Evolutionary conservation across 2,113 vertebrate genomes (phyloP).

Genomic region (Apteryx owenii): DNA sequence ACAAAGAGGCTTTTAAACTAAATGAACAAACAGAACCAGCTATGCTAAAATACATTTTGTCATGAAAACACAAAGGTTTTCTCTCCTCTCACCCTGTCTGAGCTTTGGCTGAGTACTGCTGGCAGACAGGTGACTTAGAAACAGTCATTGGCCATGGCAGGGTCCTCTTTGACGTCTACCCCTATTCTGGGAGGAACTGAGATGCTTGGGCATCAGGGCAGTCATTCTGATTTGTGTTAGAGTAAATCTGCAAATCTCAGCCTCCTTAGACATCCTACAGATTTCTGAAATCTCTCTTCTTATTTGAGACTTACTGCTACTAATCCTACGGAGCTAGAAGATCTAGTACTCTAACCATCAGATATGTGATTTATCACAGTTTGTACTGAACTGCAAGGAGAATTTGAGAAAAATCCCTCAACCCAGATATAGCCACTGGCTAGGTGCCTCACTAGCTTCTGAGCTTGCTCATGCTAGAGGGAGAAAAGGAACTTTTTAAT

Average conservation of each 20-base stretch:
- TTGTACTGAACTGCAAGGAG: background rate
- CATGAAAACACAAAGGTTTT: background rate
- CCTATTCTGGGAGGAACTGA: background rate
- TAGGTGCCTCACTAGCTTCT: background rate
- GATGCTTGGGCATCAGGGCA: background rate
- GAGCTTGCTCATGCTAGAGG: background rate
- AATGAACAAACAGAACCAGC: background rate
- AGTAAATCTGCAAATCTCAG: background rate
- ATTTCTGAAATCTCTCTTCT: background rate
- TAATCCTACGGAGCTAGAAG: background rate
- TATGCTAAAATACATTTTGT: background rate
- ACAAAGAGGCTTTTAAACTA: background rate
- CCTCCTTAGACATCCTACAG: background rate
- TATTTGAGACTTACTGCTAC: background rate
- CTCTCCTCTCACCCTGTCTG: background rate
- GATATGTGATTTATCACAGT: background rate
- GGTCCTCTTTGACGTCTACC: background rate
- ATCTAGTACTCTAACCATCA: background rate
- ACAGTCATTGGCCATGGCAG: background rate
- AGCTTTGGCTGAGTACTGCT: background rate
- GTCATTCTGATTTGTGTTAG: background rate
- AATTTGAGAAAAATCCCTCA: background rate
- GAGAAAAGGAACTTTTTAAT: background rate
- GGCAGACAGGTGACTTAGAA: background rate
- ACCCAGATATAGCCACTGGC: background rate